Evolutionary conservation across 2,797 vertebrate genomes (phyloP).

Genomic region (Numenius phaeopus): DNA sequence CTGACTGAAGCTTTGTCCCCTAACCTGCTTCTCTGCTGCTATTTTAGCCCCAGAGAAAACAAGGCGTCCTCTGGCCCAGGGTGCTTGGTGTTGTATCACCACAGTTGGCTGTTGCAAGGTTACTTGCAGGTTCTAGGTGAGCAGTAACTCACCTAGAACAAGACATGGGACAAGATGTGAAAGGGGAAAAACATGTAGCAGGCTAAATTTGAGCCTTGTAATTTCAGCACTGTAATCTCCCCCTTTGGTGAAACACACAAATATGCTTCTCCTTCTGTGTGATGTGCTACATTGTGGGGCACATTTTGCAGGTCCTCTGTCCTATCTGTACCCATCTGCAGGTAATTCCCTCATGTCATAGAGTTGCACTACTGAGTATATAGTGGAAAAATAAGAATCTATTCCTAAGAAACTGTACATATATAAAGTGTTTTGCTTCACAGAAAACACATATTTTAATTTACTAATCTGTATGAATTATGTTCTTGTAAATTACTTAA

Average conservation of each 20-base stretch:
- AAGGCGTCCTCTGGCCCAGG: background rate
- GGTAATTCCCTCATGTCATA: background rate
- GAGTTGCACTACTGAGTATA: background rate
- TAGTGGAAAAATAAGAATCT: background rate
- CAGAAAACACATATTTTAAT: background rate
- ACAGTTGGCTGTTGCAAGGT: background rate
- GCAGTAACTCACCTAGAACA: background rate
- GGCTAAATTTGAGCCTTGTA: background rate
- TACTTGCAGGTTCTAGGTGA: background rate
- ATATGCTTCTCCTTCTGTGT: background rate
- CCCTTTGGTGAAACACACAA: background rate
- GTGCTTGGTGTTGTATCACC: background rate
- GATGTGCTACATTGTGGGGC: background rate
- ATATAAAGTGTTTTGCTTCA: slow-evolving; percentile 18
- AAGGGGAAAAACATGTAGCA: background rate
- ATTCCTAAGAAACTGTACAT: background rate
- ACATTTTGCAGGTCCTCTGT: background rate
- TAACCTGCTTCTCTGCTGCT: background rate
- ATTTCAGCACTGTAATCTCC: background rate
- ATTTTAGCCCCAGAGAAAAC: background rate
- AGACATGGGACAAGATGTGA: background rate
- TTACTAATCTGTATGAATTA: background rate
- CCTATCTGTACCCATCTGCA: background rate
- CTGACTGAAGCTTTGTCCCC: background rate
- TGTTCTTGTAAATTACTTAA: background rate